Evolutionary conservation across 2,797 vertebrate genomes (phyloP).

Genomic region (Helarctos malayanus): DNA sequence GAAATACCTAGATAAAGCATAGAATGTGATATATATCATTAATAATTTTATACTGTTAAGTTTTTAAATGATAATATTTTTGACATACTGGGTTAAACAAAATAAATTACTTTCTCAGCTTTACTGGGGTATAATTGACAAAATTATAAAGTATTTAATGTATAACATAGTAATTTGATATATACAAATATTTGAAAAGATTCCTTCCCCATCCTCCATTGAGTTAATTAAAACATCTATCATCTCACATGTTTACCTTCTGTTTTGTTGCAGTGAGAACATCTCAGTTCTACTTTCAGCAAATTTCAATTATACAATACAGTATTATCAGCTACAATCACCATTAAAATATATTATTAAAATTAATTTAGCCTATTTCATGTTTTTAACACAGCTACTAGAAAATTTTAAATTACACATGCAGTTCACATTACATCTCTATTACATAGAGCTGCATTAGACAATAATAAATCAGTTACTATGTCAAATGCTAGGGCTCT

Average conservation of each 20-base stretch:
- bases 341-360: background rate
- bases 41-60: background rate
- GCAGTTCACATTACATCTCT: background rate
- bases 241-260: background rate
- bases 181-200: background rate
- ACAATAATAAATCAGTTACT: background rate
- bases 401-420: constrained; percentile 5
- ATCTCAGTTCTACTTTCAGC: background rate
- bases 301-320: background rate
- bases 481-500: background rate
- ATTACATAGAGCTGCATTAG: background rate
- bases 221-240: background rate
- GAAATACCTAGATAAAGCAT: background rate
- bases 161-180: background rate
- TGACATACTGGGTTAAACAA: background rate
- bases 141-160: background rate
- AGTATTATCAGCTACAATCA: background rate
- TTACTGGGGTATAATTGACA: background rate
- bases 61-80: constrained; percentile 15
- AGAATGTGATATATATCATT: background rate
- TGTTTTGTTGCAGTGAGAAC: background rate
- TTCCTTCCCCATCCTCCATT: background rate
- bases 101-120: background rate
- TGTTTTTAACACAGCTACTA: background rate
- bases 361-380: background rate